Base-by-base conservation (phyloP, 2,113 vertebrate species). In the Bettongia penicillata region DNA sequence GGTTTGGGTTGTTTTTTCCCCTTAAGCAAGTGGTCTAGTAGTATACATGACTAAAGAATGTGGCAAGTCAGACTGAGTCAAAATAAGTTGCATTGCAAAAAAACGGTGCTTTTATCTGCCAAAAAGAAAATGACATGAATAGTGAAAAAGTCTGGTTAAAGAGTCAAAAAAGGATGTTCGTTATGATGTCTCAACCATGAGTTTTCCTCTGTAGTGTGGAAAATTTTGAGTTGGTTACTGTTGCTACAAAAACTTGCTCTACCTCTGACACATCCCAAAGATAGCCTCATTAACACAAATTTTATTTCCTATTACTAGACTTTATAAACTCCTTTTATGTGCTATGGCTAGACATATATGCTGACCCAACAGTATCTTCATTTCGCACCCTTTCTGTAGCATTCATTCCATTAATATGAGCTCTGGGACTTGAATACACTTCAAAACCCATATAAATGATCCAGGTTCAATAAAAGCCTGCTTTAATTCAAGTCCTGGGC, bases 91-190 rank as follows among this genome's bases (percentile, higher is more conserved):
- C 90, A 77, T 26, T 12, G 23, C 3, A 1, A 12, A 0, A 10
- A 26, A 96, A 93, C 92, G 95, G 95, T 95, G 92, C 0, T 3
- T 91, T 91, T 57, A 96, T 68, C 95, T 95, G 95, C 94, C 96
- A 98, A 95, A 31, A 43, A 48, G 90, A 92, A 53, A 90, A 43
- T 0, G 14, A 95, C 77, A 2, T 0, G 1, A 92, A 57, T 0
- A 0, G 50, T 26, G 19, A 94, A 94, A 84, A 49, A 91, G 47
- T 57, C 95, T 68, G 92, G 89, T 94, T 94, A 50, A 94, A 96
- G 43, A 97, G 93, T 91, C 94, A 94, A 94, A 93, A 98, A 95
- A 90, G 53, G 49, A 2, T 93, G 52, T 92, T 77, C 84, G 43
- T 93, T 91, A 89, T 92, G 47, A 89, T 92, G 43, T 90, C 97